A percentile compares a stretch with the other conserved stretches of the same genome.
phyloP scores from a whole-genome alignment of 2,113 vertebrate genomes.

The Muntiacus reevesi region DNA sequence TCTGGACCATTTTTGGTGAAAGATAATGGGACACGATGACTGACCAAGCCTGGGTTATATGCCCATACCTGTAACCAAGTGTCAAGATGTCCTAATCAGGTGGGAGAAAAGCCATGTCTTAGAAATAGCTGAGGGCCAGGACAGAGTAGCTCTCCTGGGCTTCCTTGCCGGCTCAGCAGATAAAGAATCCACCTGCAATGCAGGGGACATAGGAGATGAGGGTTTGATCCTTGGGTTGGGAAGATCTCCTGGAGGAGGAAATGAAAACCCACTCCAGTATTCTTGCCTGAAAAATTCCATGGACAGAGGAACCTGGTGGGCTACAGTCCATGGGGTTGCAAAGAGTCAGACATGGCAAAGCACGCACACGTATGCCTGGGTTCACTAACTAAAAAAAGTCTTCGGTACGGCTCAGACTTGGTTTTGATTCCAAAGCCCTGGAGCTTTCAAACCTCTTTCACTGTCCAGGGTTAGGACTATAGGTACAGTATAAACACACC shows the following conservation, averaged over 20 bases:
- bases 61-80: background rate
- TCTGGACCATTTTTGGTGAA: background rate
- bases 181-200: background rate
- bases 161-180: background rate
- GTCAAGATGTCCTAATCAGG: background rate
- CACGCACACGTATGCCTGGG: background rate
- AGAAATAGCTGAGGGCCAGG: background rate
- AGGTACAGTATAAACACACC: background rate
- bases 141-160: background rate
- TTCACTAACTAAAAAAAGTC: background rate
- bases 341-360: background rate
- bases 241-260: background rate
- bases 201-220: background rate
- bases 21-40: background rate
- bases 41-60: background rate
- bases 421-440: background rate
- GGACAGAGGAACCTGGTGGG: background rate
- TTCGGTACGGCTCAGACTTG: background rate
- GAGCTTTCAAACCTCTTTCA: background rate
- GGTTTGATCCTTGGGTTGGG: background rate
- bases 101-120: background rate
- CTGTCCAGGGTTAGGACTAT: accelerated
- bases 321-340: background rate
- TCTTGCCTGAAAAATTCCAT: background rate
- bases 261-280: background rate